Conservation (phyloP, 2,113 vertebrate genomes). For the Limanda limanda region DNA sequence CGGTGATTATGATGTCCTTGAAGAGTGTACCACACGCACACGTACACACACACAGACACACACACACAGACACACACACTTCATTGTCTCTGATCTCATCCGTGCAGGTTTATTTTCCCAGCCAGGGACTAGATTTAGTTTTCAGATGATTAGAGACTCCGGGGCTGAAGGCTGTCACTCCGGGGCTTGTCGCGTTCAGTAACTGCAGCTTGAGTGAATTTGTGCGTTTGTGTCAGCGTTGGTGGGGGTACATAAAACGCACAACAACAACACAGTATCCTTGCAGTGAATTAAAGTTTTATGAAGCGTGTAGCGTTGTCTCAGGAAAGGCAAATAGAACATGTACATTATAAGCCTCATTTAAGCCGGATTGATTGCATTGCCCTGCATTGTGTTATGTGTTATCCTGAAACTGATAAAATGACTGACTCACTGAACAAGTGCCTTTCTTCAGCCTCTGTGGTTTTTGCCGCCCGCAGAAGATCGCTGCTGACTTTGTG, state of each 20-base stretch:
- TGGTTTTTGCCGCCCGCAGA: not conserved
- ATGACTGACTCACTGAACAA: not conserved
- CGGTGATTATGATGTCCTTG: constrained; percentile 66
- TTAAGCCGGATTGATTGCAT: not conserved
- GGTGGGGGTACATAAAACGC: too few species aligned
- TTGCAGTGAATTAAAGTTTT: not conserved
- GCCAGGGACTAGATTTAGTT: constrained; percentile 35
- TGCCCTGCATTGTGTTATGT: not conserved
- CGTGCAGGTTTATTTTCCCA: constrained; percentile 20
- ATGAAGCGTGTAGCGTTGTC: too few species aligned
- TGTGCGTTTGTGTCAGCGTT: not conserved
- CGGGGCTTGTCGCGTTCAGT: not conserved
- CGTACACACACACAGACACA: constrained; percentile 10
- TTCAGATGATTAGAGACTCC: constrained; percentile 8
- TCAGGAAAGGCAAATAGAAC: not conserved
- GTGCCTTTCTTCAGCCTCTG: not conserved
- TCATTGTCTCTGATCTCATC: constrained; percentile 54
- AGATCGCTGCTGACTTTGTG: not conserved
- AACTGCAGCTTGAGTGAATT: not conserved
- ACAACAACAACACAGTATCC: not conserved
- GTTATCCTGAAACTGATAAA: not conserved
- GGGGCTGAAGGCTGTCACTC: constrained; percentile 1
- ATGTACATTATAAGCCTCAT: not conserved
- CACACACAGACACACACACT: constrained; percentile 10
- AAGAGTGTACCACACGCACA: constrained; percentile 21